Evolutionary conservation across 2,113 vertebrate genomes (phyloP).

Genomic region (Phoxinus phoxinus): DNA sequence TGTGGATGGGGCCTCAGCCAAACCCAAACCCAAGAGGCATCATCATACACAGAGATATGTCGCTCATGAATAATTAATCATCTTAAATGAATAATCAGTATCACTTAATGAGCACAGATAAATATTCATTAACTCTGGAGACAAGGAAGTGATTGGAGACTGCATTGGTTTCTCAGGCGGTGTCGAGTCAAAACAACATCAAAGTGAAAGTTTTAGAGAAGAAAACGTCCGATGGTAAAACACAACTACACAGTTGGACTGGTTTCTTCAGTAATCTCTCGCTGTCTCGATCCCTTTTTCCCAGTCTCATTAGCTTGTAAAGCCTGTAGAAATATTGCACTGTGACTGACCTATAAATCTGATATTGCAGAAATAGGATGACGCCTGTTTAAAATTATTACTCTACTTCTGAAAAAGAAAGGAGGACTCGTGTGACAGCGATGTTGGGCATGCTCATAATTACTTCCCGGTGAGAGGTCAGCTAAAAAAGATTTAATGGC

Average conservation of each 20-base stretch:
- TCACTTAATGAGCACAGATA: slow-evolving; percentile 35
- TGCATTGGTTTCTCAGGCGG: slow-evolving; percentile 10
- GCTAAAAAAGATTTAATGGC: slow-evolving; percentile 35
- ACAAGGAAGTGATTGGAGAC: background rate
- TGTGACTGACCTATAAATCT: slow-evolving; percentile 31
- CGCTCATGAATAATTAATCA: slow-evolving; percentile 40
- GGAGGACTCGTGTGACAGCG: background rate
- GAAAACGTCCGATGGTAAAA: slow-evolving; percentile 12
- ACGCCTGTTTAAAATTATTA: slow-evolving; percentile 29
- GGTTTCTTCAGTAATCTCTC: slow-evolving; percentile 5
- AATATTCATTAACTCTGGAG: slow-evolving; percentile 36
- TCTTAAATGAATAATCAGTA: slow-evolving; percentile 44
- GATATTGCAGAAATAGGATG: slow-evolving; percentile 35
- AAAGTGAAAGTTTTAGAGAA: slow-evolving; percentile 24
- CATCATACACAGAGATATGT: background rate
- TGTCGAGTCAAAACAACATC: slow-evolving; percentile 25
- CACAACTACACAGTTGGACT: background rate
- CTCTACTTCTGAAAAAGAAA: slow-evolving; percentile 19
- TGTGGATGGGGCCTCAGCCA: background rate
- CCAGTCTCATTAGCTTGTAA: slow-evolving; percentile 27
- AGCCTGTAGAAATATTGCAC: slow-evolving; percentile 16
- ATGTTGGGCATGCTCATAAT: slow-evolving; percentile 28
- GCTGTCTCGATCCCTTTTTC: background rate
- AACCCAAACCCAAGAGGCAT: slow-evolving; percentile 23
- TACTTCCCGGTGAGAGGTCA: slow-evolving; percentile 28